Base-by-base conservation (phyloP, 1,140 invertebrate species). In the Piezodorus guildinii region DNA sequence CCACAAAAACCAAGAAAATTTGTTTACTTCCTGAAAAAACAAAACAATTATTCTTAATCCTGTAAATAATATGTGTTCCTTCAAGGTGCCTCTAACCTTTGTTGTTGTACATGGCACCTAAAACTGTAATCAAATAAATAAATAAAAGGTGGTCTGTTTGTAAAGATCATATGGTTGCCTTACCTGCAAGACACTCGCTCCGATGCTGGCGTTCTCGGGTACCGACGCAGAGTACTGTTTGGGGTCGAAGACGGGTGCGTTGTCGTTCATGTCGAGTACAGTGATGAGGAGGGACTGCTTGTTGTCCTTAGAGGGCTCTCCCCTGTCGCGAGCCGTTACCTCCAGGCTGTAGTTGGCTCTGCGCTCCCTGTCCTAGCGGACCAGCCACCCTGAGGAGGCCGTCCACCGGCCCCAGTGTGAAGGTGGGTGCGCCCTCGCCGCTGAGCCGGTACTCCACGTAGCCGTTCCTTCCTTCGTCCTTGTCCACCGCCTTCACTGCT, bases 211-310 rank as follows among this genome's bases (percentile, higher is more conserved):
- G 76, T 96, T 94, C 76, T 98, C 95, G 2, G 88, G 83, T 10
- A 96, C 85, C 0, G 85, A 87, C 1, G 89, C 85, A 44, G 85
- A 88, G 72, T 96, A 97, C 69, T 90, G 85, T 69, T 85, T 84
- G 0, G 88, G 88, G 73, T 91, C 85, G 75, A 97, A 97, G 8
- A 89, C 80, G 0, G 95, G 94, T 65, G 85, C 86, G 74, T 97
- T 96, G 74, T 97, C 94, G 74, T 97, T 98, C 73, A 91, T 89
- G 73, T 97, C 94, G 25, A 90, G 75, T 34, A 98, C 82, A 59
- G 80, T 78, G 8, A 97, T 83, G 10, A 78, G 76, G 21, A 97
- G 78, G 54, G 81, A 80, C 5, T 83, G 81, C 49, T 82, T 81
- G 1, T 87, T 85, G 0, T 83, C 81, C 70, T 85, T 81, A 1